phyloP scores from a whole-genome alignment of 2,113 vertebrate genomes.

The Ariopsis seemanni region DNA sequence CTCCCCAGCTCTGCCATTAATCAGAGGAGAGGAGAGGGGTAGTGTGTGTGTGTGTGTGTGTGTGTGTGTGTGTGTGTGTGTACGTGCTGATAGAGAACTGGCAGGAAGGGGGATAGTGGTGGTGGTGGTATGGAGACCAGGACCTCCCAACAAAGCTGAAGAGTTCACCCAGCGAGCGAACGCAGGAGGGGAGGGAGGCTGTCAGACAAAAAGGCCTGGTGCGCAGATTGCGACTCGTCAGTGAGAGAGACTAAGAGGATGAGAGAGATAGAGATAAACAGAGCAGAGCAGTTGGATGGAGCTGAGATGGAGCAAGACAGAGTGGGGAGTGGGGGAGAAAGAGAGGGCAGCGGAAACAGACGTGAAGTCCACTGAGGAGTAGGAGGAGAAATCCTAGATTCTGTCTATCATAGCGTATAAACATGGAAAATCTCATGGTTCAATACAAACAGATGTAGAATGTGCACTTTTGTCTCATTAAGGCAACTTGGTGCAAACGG shows the following conservation, averaged over 20 bases:
- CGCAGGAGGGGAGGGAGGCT: conserved; percentile 62
- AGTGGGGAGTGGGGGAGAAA: conserved; percentile 42
- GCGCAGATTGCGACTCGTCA: conserved; percentile 71
- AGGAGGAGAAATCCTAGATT: conserved; percentile 55
- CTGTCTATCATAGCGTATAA: conserved; percentile 57
- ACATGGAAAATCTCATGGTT: conserved; percentile 61
- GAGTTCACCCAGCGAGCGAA: conserved; percentile 79
- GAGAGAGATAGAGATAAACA: conserved; percentile 42
- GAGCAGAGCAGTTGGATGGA: conserved; percentile 44
- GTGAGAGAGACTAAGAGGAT: conserved; percentile 50
- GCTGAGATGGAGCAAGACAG: conserved; percentile 46
- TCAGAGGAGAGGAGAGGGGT: conserved; percentile 65
- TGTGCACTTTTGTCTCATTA: conserved; percentile 61
- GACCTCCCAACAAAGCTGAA: conserved; percentile 73
- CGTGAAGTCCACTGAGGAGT: conserved; percentile 47
- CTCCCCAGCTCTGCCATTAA: conserved; percentile 75
- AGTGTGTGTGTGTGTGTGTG: conserved; percentile 56
- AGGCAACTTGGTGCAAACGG: conserved; percentile 48
- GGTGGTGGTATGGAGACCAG: conserved; percentile 74
- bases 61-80: conserved; percentile 52
- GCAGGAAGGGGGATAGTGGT: conserved; percentile 65
- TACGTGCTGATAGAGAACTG: conserved; percentile 67
- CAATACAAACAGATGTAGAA: conserved; percentile 62
- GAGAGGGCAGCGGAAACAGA: conserved; percentile 53
- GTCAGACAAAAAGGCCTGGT: conserved; percentile 71